A percentile compares a stretch with the other conserved stretches of the same genome.
Conservation (phyloP, 2,888 invertebrate species). For the Patella depressa region DNA sequence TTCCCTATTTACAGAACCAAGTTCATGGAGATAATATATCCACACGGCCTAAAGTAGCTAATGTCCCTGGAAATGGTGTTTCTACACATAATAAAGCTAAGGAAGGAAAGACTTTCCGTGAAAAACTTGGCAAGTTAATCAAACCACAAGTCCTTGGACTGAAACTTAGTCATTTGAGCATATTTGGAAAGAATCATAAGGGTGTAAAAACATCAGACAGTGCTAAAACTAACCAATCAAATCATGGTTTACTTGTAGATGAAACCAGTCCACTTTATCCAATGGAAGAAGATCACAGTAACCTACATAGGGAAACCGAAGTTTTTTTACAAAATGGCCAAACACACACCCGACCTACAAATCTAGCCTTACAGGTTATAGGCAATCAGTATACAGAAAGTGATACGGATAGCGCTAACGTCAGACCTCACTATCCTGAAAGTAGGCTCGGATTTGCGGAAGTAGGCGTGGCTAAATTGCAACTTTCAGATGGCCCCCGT, state of each 20-base stretch:
- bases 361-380: conserved; percentile 35
- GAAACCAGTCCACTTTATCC: conserved; percentile 15
- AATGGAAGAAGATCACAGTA: conserved; percentile 38
- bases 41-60: conserved; percentile 69
- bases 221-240: conserved; percentile 12
- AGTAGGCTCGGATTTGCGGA: conserved; percentile 46
- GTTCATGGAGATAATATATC: conserved; percentile 73
- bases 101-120: conserved; percentile 29
- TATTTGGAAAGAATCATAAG: conserved; percentile 36
- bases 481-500: conserved; percentile 29
- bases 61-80: conserved; percentile 63
- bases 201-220: background rate
- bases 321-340: conserved; percentile 57
- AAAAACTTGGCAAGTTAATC: conserved; percentile 46
- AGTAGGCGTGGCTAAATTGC: conserved; percentile 48
- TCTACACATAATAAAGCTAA: conserved; percentile 21
- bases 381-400: conserved; percentile 32
- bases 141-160: conserved; percentile 54
- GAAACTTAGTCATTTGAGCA: conserved; percentile 39
- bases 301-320: conserved; percentile 53
- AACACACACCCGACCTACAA: conserved; percentile 45
- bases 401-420: conserved; percentile 30
- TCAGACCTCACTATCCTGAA: conserved; percentile 22
- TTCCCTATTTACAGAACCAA: conserved; percentile 83
- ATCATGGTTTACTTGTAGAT: conserved; percentile 15